Percentiles rank a stretch among this genome's conserved stretches.
Conservation (phyloP, 1,140 invertebrate species). For the Monochamus saltuarius region DNA sequence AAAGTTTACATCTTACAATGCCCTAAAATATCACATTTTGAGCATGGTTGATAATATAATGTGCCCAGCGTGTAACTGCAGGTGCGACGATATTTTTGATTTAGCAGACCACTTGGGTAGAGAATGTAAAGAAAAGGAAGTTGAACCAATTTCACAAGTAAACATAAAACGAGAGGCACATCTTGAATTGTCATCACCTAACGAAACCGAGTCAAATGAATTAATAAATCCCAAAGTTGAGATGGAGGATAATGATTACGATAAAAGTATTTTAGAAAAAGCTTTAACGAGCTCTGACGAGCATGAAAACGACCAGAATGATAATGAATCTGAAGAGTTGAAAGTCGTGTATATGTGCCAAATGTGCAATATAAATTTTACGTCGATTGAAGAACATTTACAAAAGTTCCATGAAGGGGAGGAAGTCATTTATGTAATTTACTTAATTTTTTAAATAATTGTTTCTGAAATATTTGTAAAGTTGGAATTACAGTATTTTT, state of each 20-base stretch:
- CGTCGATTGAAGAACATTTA: conserved; percentile 65
- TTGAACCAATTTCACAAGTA: neutral
- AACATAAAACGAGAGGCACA: conserved; percentile 10
- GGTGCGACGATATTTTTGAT: conserved; percentile 62
- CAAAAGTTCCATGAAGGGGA: conserved; percentile 65
- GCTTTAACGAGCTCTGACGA: conserved; percentile 13
- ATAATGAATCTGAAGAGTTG: conserved; percentile 31
- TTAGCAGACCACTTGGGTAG: conserved; percentile 65
- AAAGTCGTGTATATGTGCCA: conserved; percentile 62
- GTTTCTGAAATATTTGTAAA: no score
- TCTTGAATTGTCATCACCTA: neutral
- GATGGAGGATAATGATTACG: conserved; percentile 29
- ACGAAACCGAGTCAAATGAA: conserved; percentile 1
- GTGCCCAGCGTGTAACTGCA: conserved; percentile 63
- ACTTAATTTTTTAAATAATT: neutral
- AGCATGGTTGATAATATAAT: conserved; percentile 60
- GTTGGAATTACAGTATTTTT: no score
- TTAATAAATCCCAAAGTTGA: conserved; percentile 21
- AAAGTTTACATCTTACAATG: conserved; percentile 58
- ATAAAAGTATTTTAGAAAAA: conserved; percentile 4
- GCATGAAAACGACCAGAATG: conserved; percentile 15
- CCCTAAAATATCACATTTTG: conserved; percentile 61
- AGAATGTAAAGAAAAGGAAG: conserved; percentile 63
- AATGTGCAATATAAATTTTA: conserved; percentile 63
- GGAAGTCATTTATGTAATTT: conserved; percentile 54